Base-by-base conservation (phyloP, 1,140 invertebrate species). In the Akabosia matsudoensis region DNA sequence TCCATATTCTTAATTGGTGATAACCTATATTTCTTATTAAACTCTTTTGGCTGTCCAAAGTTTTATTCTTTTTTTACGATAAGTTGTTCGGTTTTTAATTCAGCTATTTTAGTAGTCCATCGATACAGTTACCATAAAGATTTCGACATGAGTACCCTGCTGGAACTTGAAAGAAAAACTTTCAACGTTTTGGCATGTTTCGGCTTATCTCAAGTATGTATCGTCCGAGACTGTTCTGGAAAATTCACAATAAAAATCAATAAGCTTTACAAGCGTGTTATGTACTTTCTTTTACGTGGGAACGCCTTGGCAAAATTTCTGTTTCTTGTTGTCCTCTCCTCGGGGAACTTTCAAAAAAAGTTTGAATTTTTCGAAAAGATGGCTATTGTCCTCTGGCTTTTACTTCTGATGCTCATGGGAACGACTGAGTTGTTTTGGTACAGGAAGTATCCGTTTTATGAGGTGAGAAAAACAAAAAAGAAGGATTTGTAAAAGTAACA, bases 381-480 rank as follows among this genome's bases (percentile, higher is more conserved):
- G 2, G 76, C 70, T 2, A 73, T 77, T 10, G 7, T 77, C 18
- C 18, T 77, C 22, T 77, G 76, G 76, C 51, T 74, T 45, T 22
- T 77, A 1, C 73, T 77, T 13, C 45, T 77, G 51, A 22, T 34
- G 0, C 45, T 77, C 54, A 61, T 77, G 10, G 14, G 56, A 1
- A 72, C 61, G 0, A 70, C 33, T 22, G 76, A 77, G 33, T 7
- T 71, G 24, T 28, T 73, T 13, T 77, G 72, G 33, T 61, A 70
- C 33, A 45, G 72, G 24, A 77, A 73, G 61, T 77, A 77, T 10
- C 76, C 76, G 1, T 77, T 77, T 33, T 77, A 70, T 45, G 76
- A 77, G 37, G 37, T 45, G 7, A 10, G 18, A 45, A 45, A 18
- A 18, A n/a, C n/a, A n/a, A n/a, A n/a, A n/a, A n/a, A n/a, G n/a